phyloP scores from a whole-genome alignment of 2,888 invertebrate species.

The Trachelus stipa region DNA sequence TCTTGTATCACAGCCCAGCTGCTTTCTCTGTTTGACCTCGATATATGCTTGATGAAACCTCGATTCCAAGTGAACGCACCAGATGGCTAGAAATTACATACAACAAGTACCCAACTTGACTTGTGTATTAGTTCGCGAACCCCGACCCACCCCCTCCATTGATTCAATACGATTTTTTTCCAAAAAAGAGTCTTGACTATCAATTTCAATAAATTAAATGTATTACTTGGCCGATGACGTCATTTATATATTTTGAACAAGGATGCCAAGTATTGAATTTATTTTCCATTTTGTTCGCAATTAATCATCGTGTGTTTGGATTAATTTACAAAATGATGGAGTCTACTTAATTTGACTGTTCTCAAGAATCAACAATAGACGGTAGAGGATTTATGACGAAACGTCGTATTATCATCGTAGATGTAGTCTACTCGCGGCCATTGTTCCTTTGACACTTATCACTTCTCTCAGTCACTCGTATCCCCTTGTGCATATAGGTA shows the following conservation, averaged over 20 bases:
- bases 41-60: constrained; percentile 51
- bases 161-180: not conserved
- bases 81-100: constrained; percentile 6
- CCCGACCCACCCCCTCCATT: no score
- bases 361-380: not conserved
- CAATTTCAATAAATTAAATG: no score
- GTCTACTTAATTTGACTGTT: not conserved
- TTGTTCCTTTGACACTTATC: constrained; percentile 3
- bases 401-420: not conserved
- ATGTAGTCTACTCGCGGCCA: not conserved
- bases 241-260: no score
- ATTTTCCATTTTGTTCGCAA: no score
- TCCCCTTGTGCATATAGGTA: not conserved
- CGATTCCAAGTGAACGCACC: constrained; percentile 32
- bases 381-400: not conserved
- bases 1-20: constrained; percentile 51
- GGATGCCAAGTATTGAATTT: no score
- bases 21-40: constrained; percentile 63
- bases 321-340: no score
- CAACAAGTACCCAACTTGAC: not conserved
- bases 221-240: no score
- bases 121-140: not conserved
- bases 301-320: no score
- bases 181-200: not conserved
- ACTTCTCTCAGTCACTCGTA: not conserved